Evolutionary conservation across 2,888 invertebrate species (phyloP).

Genomic region (Rosalia funebris): DNA sequence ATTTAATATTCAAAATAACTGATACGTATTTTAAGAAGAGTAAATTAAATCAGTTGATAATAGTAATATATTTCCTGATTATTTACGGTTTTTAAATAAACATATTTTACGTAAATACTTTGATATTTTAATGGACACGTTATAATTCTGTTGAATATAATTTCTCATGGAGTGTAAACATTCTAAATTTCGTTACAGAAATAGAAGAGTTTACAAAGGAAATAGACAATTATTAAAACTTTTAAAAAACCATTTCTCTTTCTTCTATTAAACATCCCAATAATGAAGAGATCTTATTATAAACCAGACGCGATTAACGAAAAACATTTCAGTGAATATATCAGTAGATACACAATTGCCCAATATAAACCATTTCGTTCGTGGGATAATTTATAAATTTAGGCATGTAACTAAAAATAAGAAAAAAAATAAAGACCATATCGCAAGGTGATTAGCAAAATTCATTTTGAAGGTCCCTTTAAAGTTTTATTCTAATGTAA

Average conservation of each 20-base stretch:
- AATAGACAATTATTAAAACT: neutral
- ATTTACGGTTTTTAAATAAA: slow-evolving; percentile 18
- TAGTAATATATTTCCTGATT: slow-evolving; percentile 17
- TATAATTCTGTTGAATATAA: slow-evolving; percentile 14
- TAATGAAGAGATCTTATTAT: neutral
- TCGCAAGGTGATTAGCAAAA: too few relatives aligned
- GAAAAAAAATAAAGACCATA: too few relatives aligned
- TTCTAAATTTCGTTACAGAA: slow-evolving; percentile 1
- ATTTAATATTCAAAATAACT: slow-evolving; percentile 21
- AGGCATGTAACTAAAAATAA: too few relatives aligned
- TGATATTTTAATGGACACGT: slow-evolving; percentile 4
- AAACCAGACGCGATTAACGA: neutral
- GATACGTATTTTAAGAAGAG: slow-evolving; percentile 10
- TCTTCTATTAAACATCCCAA: neutral
- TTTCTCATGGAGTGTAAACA: slow-evolving; percentile 14
- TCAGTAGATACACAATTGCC: too few relatives aligned
- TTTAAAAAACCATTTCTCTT: neutral
- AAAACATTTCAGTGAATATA: too few relatives aligned
- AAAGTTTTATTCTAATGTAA: too few relatives aligned
- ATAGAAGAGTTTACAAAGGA: slow-evolving; percentile 2
- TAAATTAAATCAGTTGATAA: slow-evolving; percentile 15
- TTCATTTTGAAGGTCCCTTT: too few relatives aligned
- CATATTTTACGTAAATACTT: slow-evolving; percentile 12
- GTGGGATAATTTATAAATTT: too few relatives aligned
- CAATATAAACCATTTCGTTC: too few relatives aligned